Conservation (phyloP, 2,888 invertebrate genomes). For the Lasioglossum villosulum region DNA sequence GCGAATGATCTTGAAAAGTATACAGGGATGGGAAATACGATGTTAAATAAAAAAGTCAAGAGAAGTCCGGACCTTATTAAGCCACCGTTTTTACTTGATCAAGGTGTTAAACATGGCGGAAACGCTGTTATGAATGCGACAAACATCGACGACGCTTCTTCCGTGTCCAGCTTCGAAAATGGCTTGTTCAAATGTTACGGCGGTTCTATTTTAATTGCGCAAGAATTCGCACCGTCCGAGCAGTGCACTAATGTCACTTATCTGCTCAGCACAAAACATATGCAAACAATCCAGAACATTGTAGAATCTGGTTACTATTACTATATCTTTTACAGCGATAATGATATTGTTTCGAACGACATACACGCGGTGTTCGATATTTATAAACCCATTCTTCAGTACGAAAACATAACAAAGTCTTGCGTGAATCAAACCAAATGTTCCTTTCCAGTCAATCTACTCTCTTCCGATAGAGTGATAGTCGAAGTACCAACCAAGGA, state of each 20-base stretch:
- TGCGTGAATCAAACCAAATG: constrained; percentile 93
- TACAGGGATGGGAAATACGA: constrained; percentile 48
- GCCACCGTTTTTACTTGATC: constrained; percentile 87
- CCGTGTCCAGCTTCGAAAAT: constrained; percentile 93
- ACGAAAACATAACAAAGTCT: constrained; percentile 89
- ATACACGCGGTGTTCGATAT: constrained; percentile 94
- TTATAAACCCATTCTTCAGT: constrained; percentile 93
- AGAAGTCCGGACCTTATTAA: constrained; percentile 72
- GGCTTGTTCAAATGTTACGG: constrained; percentile 91
- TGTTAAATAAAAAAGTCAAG: constrained; percentile 59
- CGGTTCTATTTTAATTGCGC: constrained; percentile 90
- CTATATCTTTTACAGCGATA: constrained; percentile 95
- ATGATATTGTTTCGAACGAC: constrained; percentile 91
- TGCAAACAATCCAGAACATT: constrained; percentile 90
- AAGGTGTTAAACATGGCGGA: constrained; percentile 92
- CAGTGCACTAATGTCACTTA: constrained; percentile 90
- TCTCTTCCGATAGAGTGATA: constrained; percentile 92
- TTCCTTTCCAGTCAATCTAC: constrained; percentile 89
- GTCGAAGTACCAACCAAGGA: constrained; percentile 94
- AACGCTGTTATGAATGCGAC: constrained; percentile 87
- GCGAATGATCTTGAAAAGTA: constrained; percentile 65
- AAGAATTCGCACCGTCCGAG: constrained; percentile 89
- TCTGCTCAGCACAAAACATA: constrained; percentile 89
- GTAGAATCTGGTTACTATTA: constrained; percentile 93
- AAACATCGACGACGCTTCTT: constrained; percentile 86